A percentile compares a stretch with the other conserved stretches of the same genome.
Conservation (phyloP, 2,797 vertebrate species). For the Loris lydekkerianus region DNA sequence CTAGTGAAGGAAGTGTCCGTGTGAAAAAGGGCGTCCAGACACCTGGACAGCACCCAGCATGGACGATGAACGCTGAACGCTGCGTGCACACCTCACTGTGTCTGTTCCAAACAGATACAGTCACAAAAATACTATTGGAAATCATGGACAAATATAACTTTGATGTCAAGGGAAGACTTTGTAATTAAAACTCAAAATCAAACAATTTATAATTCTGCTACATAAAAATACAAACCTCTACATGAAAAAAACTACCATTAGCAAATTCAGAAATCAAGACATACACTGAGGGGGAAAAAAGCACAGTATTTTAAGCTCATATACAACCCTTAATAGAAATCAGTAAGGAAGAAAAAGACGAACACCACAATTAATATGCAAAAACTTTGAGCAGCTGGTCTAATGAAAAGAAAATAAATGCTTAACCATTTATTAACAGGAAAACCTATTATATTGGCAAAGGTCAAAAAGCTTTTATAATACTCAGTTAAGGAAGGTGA, state of each 20-base stretch:
- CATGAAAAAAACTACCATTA: not conserved
- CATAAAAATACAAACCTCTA: not conserved
- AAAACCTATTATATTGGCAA: not conserved
- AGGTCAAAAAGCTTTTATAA: not conserved
- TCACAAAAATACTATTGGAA: not conserved
- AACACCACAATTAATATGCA: not conserved
- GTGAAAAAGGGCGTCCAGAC: not conserved
- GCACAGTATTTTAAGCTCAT: not conserved
- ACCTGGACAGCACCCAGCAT: not conserved
- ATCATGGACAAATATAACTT: not conserved
- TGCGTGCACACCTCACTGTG: too few relatives aligned
- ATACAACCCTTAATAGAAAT: not conserved
- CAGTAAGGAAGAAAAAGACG: not conserved
- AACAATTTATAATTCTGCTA: not conserved
- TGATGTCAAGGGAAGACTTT: not conserved
- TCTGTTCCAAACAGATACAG: not conserved
- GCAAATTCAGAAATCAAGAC: not conserved
- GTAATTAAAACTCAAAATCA: not conserved
- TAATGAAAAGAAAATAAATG: not conserved
- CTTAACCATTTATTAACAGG: not conserved
- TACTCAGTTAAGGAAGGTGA: not conserved
- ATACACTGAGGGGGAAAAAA: not conserved
- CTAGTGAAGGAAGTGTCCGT: too few relatives aligned
- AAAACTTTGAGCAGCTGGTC: not conserved
- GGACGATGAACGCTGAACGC: not conserved